These are phyloP conservation scores for Drosophila sp. DNA, from an alignment of 1,140 invertebrate species.

Conservation along the genomic window DNA sequence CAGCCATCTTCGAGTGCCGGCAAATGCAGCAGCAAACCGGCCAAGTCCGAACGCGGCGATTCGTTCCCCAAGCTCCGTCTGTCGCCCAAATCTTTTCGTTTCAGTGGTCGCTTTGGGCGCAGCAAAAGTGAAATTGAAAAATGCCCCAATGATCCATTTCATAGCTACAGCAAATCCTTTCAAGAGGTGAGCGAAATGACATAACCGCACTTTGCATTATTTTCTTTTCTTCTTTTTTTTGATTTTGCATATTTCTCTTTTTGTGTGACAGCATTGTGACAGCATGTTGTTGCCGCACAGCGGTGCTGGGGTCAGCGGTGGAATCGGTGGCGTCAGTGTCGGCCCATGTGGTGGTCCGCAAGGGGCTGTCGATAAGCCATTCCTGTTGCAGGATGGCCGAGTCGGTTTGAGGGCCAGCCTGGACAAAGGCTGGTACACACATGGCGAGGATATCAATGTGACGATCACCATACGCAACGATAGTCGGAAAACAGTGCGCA, in stretches of 20 bases:
- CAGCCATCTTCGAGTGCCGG: conserved; percentile 1
- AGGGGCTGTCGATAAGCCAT: conserved; percentile 85
- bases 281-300: conserved; percentile 65
- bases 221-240: not conserved
- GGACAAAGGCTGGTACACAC: conserved; percentile 97
- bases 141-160: conserved; percentile 74
- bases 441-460: conserved; percentile 95
- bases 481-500: conserved; percentile 96
- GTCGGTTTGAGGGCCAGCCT: conserved; percentile 93
- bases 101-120: conserved; percentile 78
- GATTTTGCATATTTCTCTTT: not conserved
- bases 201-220: not conserved
- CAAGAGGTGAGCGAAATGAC: conserved; percentile 66
- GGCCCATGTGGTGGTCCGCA: conserved; percentile 74
- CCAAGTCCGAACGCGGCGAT: conserved; percentile 78
- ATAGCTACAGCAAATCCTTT: conserved; percentile 81
- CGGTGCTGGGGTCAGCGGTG: conserved; percentile 66
- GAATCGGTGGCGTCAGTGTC: conserved; percentile 65
- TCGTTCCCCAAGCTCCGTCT: conserved; percentile 77
- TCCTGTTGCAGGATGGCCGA: conserved; percentile 87
- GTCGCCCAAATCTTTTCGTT: conserved; percentile 79
- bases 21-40: conserved; percentile 31
- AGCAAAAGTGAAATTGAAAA: conserved; percentile 81
- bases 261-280: conserved; percentile 57
- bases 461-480: conserved; percentile 96